Percentiles rank a stretch among this genome's conserved stretches.
phyloP scores from a whole-genome alignment of 2,888 invertebrate genomes.

The Griposia aprilina region DNA sequence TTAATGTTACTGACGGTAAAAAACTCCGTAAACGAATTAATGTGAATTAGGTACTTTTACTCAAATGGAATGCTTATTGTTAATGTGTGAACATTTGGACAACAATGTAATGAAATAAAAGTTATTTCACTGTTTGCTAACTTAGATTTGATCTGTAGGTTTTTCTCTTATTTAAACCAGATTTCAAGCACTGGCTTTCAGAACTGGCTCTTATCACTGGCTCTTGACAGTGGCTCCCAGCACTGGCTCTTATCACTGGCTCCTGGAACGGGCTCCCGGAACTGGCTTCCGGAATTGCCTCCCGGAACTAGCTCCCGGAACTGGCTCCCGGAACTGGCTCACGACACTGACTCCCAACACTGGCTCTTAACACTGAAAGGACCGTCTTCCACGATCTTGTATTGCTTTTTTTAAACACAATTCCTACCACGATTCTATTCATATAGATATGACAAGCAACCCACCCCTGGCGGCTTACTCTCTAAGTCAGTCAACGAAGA shows the following conservation, averaged over 20 bases:
- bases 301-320: no score
- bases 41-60: slow-evolving; percentile 15
- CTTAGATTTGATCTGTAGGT: slow-evolving; percentile 1
- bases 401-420: no score
- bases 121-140: not conserved
- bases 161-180: no score
- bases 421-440: no score
- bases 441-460: no score
- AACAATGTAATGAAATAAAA: slow-evolving; percentile 11
- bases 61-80: slow-evolving; percentile 5
- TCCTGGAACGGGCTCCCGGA: not conserved
- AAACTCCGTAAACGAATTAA: not conserved
- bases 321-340: not conserved
- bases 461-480: no score
- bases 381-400: no score
- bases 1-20: not conserved
- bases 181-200: no score
- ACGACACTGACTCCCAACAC: no score
- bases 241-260: not conserved
- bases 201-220: not conserved
- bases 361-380: not conserved
- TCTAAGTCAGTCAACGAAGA: no score
- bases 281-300: no score
- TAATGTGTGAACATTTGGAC: not conserved
- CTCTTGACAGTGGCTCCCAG: not conserved